Percentiles rank a stretch among this genome's conserved stretches.
Conservation (phyloP, 1,140 invertebrate genomes). For the Rhopalosiphum padi region DNA sequence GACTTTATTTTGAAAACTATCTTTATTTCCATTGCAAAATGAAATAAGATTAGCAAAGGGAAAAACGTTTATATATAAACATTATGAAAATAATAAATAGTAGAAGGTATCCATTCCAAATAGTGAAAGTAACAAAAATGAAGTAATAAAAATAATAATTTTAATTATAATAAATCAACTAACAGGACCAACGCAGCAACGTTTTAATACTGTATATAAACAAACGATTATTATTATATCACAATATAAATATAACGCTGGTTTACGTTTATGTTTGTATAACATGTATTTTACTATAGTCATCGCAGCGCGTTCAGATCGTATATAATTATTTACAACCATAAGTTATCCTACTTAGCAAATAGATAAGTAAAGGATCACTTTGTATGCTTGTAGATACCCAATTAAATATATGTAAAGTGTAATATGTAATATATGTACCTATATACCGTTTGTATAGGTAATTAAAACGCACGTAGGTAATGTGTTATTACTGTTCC, state of each 20-base stretch:
- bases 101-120: too few species aligned
- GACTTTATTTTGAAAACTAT: too few species aligned
- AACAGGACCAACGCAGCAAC: not conserved
- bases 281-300: not conserved
- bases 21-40: too few species aligned
- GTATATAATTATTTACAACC: not conserved
- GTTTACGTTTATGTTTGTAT: not conserved
- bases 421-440: not conserved
- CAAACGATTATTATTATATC: not conserved
- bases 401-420: not conserved
- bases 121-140: too few species aligned
- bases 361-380: conserved; percentile 20
- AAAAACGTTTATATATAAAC: too few species aligned
- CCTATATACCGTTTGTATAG: not conserved
- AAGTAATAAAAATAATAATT: too few species aligned
- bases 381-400: not conserved
- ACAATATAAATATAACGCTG: not conserved
- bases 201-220: not conserved
- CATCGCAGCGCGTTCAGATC: not conserved
- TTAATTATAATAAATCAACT: too few species aligned
- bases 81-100: too few species aligned
- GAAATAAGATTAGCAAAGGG: too few species aligned
- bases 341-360: not conserved
- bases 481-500: not conserved
- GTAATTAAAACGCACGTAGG: not conserved